Base-by-base conservation (phyloP, 2,888 invertebrate genomes). In the Sisyra nigra region DNA sequence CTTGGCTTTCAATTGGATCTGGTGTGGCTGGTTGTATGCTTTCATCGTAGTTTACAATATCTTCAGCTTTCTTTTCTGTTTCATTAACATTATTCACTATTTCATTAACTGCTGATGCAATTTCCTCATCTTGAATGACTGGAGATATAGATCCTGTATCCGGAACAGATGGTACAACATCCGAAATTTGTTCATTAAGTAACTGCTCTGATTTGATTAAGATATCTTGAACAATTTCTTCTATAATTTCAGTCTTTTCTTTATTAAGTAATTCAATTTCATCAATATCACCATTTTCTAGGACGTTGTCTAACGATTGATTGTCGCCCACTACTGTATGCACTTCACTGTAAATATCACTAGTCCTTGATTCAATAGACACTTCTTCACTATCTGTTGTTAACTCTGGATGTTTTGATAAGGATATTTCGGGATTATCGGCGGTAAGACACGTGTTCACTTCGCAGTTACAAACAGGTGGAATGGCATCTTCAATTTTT, bases 301-400 rank as follows among this genome's bases (percentile, higher is more conserved):
- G 48, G 24, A 58, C 59, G 32, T 45, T 45, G 13, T 45, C 45
- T 18, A 34, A 44, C 14, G 45, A 37, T 37, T 46, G 41, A n/a
- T 41, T 41, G 40, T 46, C 33, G 9, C n/a, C 35, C 14, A 72
- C 73, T 52, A 71, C 69, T 58, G 77, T 77, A 51, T 73, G 74
- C 49, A 74, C 71, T 58, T 77, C 73, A 65, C 75, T 76, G 55
- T 74, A 76, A 45, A 68, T 55, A 48, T 70, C 70, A 54, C 69
- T 70, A 45, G 68, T 57, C 55, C 67, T 58, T 9, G 69, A 70
- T 53, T 71, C 69, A 51, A 68, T 52, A 2, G 69, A 69, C 15
- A 67, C 63, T 48, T 62, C 66, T 51, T 71, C 62, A 63, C 66
- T 65, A 56, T 65, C 58, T 53, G 69, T 62, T 44, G 61, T 31